These are phyloP conservation scores for Cerastoderma edule DNA, from an alignment of 2,888 invertebrate genomes.

Conservation along the genomic window DNA sequence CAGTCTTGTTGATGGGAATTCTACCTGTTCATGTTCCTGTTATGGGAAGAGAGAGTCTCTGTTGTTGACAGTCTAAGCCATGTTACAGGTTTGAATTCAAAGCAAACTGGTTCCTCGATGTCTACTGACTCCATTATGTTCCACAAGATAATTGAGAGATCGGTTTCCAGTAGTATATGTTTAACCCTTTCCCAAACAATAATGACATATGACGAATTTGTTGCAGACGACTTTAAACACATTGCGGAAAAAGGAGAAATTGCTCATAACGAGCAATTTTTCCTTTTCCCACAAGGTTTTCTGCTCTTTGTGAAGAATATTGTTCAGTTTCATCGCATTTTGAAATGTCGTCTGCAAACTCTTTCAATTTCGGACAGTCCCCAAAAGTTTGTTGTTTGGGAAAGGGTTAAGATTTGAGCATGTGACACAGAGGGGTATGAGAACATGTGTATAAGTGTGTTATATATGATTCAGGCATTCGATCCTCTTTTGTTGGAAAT, in stretches of 20 bases:
- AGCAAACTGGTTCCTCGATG: not conserved
- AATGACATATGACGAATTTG: too few species aligned
- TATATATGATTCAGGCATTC: too few species aligned
- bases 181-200: not conserved
- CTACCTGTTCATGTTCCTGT: too few species aligned
- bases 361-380: not conserved
- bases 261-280: constrained; percentile 3
- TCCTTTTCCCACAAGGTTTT: constrained; percentile 3
- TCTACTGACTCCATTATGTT: not conserved
- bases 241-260: not conserved
- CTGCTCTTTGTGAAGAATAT: not conserved
- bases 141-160: not conserved
- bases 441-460: too few species aligned
- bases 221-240: too few species aligned
- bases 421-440: too few species aligned
- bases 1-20: too few species aligned
- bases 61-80: not conserved
- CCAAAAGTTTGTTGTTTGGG: constrained; percentile 5
- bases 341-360: not conserved
- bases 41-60: too few species aligned
- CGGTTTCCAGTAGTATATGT: not conserved
- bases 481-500: too few species aligned
- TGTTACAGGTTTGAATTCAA: not conserved
- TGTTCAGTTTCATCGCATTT: not conserved
- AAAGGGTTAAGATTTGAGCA: too few species aligned